Percentiles rank a stretch among this genome's conserved stretches.
These are phyloP conservation scores for Cydia splendana DNA, from an alignment of 1,140 invertebrate genomes.

Conservation along the genomic window DNA sequence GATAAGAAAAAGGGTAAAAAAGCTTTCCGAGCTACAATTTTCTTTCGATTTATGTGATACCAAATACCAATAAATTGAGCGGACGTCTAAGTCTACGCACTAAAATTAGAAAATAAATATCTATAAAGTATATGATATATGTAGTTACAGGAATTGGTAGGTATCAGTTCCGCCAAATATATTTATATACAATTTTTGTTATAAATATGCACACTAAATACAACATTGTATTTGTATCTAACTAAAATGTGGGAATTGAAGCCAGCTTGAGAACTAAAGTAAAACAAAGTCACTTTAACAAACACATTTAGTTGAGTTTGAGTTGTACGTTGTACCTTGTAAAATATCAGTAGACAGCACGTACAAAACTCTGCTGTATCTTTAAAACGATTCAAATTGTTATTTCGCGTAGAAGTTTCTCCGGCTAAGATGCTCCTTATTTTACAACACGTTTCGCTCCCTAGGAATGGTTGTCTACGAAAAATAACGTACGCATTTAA, in stretches of 20 bases:
- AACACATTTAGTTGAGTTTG: conserved; percentile 2
- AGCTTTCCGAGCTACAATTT: too few species aligned
- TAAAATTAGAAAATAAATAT: too few species aligned
- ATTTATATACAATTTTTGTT: too few species aligned
- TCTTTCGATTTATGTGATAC: too few species aligned
- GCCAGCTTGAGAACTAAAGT: not conserved
- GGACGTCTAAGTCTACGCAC: too few species aligned
- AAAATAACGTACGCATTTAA: conserved; percentile 63
- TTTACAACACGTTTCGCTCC: conserved; percentile 51
- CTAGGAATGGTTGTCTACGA: conserved; percentile 46
- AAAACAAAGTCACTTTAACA: conserved; percentile 2
- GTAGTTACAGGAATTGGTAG: too few species aligned
- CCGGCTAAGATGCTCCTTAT: conserved; percentile 40
- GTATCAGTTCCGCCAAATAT: too few species aligned
- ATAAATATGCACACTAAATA: not conserved
- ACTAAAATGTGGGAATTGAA: not conserved
- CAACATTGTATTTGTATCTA: not conserved
- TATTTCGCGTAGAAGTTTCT: conserved; percentile 15
- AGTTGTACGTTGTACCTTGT: not conserved
- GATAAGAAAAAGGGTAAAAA: too few species aligned
- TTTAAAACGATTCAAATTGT: conserved; percentile 25
- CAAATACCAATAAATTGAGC: too few species aligned
- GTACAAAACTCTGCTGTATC: conserved; percentile 18
- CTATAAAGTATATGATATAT: too few species aligned
- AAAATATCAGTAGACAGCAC: conserved; percentile 6